These are phyloP conservation scores for Drosophila mimica DNA, from an alignment of 2,888 invertebrate genomes.

Conservation along the genomic window DNA sequence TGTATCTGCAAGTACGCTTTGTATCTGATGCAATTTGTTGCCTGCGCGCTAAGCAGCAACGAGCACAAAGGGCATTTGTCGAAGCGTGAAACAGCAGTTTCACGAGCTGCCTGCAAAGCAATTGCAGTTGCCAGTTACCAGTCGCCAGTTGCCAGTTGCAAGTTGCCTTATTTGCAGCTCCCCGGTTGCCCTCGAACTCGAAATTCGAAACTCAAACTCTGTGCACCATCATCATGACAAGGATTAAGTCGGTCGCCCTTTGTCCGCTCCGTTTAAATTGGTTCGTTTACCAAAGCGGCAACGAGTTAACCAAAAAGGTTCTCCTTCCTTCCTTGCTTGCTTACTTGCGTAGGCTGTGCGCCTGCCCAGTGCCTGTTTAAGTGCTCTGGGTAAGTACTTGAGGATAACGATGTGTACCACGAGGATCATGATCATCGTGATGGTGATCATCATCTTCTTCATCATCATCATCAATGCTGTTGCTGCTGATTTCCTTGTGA, in stretches of 20 bases:
- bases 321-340: constrained; percentile 26
- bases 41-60: constrained; percentile 7
- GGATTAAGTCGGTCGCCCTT: constrained; percentile 68
- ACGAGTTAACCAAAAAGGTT: constrained; percentile 59
- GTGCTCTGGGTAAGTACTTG: constrained; percentile 70
- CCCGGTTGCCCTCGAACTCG: constrained; percentile 7
- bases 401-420: constrained; percentile 69
- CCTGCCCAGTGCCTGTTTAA: constrained; percentile 64
- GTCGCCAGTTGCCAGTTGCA: not conserved
- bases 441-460: constrained; percentile 20
- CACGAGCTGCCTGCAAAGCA: constrained; percentile 63
- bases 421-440: constrained; percentile 15
- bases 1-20: constrained; percentile 38
- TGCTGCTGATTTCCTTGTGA: constrained; percentile 72
- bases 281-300: constrained; percentile 71
- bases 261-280: constrained; percentile 71
- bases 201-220: constrained; percentile 1
- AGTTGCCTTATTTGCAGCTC: constrained; percentile 10
- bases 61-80: constrained; percentile 69
- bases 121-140: constrained; percentile 32
- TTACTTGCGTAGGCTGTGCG: constrained; percentile 63
- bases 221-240: constrained; percentile 38
- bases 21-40: constrained; percentile 73
- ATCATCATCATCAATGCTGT: constrained; percentile 32
- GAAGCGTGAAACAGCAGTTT: constrained; percentile 80